These are phyloP conservation scores for Gnathonemus echidnorhynchus DNA, from an alignment of 2,113 vertebrate species.

Conservation along the genomic window DNA sequence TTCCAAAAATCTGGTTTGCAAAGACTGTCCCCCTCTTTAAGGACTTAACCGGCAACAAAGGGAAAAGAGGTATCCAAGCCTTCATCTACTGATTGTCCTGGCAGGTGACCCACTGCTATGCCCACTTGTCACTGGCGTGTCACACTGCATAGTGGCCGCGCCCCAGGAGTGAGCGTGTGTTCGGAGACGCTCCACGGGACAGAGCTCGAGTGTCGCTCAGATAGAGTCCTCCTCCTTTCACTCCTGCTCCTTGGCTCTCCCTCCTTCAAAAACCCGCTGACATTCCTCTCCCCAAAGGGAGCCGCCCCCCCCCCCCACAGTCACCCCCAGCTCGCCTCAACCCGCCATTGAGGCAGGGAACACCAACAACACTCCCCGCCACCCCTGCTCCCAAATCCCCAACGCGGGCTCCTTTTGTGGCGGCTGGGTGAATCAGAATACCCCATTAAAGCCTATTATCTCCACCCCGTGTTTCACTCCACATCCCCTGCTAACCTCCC, in stretches of 20 bases:
- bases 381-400: conserved; percentile 2
- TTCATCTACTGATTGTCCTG: background rate
- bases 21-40: background rate
- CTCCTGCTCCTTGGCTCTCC: background rate
- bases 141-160: background rate
- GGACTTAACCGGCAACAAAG: background rate
- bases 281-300: conserved; percentile 13
- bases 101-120: background rate
- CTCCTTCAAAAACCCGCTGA: conserved; percentile 4
- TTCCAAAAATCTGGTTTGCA: background rate
- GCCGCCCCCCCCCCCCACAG: background rate
- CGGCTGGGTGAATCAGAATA: conserved; percentile 7
- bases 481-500: background rate
- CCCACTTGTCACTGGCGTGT: background rate
- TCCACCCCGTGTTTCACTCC: background rate
- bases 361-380: conserved; percentile 5
- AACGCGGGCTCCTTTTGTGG: background rate
- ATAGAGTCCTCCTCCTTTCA: background rate
- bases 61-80: background rate
- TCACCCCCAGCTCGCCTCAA: background rate
- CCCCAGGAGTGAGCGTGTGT: background rate
- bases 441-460: conserved; percentile 26
- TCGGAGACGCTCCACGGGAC: background rate
- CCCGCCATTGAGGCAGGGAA: background rate
- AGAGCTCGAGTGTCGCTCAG: background rate